Evolutionary conservation across 2,888 invertebrate genomes (phyloP), one percentile per base, ranked within the genome.

Genomic region (Chelonus formosanus): DNA sequence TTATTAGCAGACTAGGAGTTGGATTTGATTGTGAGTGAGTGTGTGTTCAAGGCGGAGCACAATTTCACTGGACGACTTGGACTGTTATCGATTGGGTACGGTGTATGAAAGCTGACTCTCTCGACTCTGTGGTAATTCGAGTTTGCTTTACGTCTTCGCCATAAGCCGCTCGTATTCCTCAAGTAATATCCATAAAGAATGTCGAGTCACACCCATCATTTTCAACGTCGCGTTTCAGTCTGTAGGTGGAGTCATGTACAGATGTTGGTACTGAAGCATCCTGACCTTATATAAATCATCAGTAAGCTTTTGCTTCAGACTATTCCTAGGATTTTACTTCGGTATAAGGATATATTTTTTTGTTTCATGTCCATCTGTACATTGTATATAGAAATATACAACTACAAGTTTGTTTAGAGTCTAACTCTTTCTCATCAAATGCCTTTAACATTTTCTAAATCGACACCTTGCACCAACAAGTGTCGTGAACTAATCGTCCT

Each of bases 181-280:
- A 68, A 71, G 72, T 75, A 76, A 75, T 75, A 73, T 79, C 73
- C 76, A 74, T 73, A 71, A 74, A 74, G 78, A 79, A 80, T 80
- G 76, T 36, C 58, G 62, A 74, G 79, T 79, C 80, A 79, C 79
- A 79, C 77, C 78, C 79, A 79, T 76, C 75, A 71, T 71, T 48
- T 40, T 34, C 36, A 32, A 20, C 47, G 57, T 45, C 48, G 50
- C 50, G 50, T 50, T 50, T 50, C 5, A 5, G 40, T 50, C 40
- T 59, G 59, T 59, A 59, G 59, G 59, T 52, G 59, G 59, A 59
- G 59, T 50, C 59, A 59, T 31, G 20, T 20, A 48, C 50, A 50
- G 50, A 56, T 56, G 59, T 50, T 20, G 20, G 36, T 20, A 20
- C 35, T 20, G 20, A 20, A 20, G 20, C 20, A 20, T 36, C 8